These are phyloP conservation scores for Azorinus chamasolen DNA, from an alignment of 2,888 invertebrate species.

Conservation along the genomic window DNA sequence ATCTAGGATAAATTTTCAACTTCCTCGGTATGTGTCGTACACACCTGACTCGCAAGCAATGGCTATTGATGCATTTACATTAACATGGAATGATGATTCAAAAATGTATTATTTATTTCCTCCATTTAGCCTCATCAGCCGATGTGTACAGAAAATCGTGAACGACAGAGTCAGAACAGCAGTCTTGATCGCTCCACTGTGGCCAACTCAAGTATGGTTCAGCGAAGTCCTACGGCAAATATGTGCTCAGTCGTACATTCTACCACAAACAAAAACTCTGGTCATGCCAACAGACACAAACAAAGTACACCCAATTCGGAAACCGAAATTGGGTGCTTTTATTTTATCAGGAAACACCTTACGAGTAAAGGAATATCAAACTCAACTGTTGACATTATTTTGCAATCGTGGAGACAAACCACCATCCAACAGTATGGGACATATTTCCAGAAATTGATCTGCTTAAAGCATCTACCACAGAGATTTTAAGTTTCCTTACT, in stretches of 20 bases:
- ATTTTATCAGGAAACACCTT: too few species aligned
- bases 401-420: constrained; percentile 10
- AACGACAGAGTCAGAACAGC: background rate
- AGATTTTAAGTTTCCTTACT: too few species aligned
- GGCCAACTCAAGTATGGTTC: too few species aligned
- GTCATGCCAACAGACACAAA: too few species aligned
- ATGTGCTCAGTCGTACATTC: too few species aligned
- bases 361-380: constrained; percentile 12
- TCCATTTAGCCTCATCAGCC: constrained; percentile 13
- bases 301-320: too few species aligned
- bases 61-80: constrained; percentile 26
- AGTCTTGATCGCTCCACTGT: too few species aligned
- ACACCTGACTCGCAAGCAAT: constrained; percentile 2
- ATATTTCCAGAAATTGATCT: constrained; percentile 37
- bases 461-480: too few species aligned
- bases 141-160: background rate
- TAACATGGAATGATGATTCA: constrained; percentile 9
- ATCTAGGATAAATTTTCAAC: constrained; percentile 27
- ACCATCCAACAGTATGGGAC: constrained; percentile 30
- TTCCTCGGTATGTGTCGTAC: constrained; percentile 16
- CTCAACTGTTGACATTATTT: background rate
- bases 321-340: constrained; percentile 1
- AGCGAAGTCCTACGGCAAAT: too few species aligned
- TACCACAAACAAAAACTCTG: background rate
- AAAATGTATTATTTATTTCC: constrained; percentile 19